Evolutionary conservation across 2,888 invertebrate genomes (phyloP), one percentile per base, ranked within the genome.

Genomic region (Rugalucina vietnamica): DNA sequence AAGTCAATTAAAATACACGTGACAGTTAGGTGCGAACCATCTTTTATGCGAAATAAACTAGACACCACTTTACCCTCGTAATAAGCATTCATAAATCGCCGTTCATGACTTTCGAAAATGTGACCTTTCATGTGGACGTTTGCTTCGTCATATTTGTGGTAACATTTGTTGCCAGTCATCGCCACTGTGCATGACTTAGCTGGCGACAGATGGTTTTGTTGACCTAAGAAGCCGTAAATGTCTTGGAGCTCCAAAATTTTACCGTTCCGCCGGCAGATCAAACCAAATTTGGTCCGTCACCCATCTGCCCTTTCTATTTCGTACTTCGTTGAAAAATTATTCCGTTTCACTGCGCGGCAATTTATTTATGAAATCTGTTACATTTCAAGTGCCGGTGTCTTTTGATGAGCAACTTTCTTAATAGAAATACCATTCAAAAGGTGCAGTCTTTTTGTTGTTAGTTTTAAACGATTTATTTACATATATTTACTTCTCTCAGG

Each of bases 381-480:
- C 43, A 43, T 1, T n/a, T 65, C 34, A 65, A 71, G 43, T 43
- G 75, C 36, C 75, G 75, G 75, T 57, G 14, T 37, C 75, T 75
- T 75, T 75, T 75, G 75, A 75, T 57, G 65, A 29, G 65, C 65
- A 65, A 65, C 32, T 65, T 34, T 29, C 34, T 65, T 5, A 65
- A 65, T 65, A 34, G 4, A 24, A 65, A 65, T 29, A 34, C 29
- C 10, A 65, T 65, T 65, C 24, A 65, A 65, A 65, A 65, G 65
- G 65, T 29, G 65, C 65, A 65, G 65, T 34, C 18, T 21, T 34
- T 34, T 65, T 1, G 34, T 34, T 65, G 65, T 65, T 65, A 24
- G 4, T 32, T 65, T 65, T 65, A 65, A 82, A 77, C 43, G 43
- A 73, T 77, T 39, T 85, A 79, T 85, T 85, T 85, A 79, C 85